phyloP scores from a whole-genome alignment of 2,888 invertebrate species.

The Harmothoe impar region DNA sequence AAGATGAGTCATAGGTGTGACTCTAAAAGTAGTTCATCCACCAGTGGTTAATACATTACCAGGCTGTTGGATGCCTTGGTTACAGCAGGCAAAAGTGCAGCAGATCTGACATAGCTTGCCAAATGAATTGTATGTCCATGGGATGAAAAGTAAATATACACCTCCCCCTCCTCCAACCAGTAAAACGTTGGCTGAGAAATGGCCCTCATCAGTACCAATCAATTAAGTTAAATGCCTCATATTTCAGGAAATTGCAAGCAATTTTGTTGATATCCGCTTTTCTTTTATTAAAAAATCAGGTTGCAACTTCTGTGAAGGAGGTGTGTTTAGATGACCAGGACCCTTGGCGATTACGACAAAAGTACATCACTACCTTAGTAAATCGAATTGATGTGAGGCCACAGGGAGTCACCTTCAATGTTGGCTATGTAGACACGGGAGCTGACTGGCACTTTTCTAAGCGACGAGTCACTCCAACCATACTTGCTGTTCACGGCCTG shows the following conservation, averaged over 20 bases:
- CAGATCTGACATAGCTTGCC: too few species aligned
- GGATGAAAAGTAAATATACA: too few species aligned
- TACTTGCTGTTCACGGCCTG: constrained; percentile 25
- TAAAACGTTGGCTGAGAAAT: too few species aligned
- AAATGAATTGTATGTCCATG: too few species aligned
- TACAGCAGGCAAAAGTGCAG: too few species aligned
- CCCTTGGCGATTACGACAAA: neutral
- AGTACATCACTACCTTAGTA: neutral
- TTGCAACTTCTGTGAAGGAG: too few species aligned
- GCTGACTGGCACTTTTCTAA: constrained; percentile 37
- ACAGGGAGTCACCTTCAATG: constrained; percentile 32
- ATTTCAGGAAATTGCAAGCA: neutral
- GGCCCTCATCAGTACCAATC: neutral
- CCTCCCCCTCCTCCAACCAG: too few species aligned
- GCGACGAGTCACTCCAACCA: neutral
- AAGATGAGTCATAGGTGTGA: too few species aligned
- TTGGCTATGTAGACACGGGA: constrained; percentile 25
- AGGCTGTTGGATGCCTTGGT: too few species aligned
- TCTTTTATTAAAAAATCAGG: neutral
- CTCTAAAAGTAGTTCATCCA: too few species aligned
- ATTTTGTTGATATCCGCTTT: neutral
- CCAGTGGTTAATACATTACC: too few species aligned
- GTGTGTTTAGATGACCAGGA: neutral
- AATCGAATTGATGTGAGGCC: neutral
- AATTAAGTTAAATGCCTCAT: neutral